Conservation (phyloP, 1,140 invertebrate genomes). For the Apolygus lucorum region DNA sequence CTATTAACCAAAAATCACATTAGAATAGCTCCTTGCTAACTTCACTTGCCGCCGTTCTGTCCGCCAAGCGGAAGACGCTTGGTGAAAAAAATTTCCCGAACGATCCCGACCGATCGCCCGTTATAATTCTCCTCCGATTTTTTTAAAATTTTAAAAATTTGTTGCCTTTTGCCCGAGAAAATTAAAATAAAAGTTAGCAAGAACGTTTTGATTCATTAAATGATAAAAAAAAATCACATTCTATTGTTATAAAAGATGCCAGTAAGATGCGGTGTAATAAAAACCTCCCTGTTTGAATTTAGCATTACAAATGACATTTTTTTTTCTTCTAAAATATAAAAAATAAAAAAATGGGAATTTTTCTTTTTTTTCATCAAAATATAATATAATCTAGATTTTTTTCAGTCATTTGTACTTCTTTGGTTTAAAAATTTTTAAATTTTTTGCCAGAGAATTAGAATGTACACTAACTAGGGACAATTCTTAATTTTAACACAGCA, state of each 20-base stretch:
- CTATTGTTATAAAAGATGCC: slow-evolving; percentile 20
- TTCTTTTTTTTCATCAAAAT: slow-evolving; percentile 27
- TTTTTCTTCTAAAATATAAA: slow-evolving; percentile 27
- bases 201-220: slow-evolving; percentile 17
- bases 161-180: background rate
- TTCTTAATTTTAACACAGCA: slow-evolving; percentile 30
- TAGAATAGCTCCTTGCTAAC: slow-evolving; percentile 24
- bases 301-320: slow-evolving; percentile 28
- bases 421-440: slow-evolving; percentile 27
- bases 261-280: slow-evolving; percentile 23
- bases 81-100: no score
- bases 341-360: slow-evolving; percentile 27
- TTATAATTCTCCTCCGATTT: background rate
- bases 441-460: slow-evolving; percentile 29
- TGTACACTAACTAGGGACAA: slow-evolving; percentile 27
- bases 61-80: no score
- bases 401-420: slow-evolving; percentile 30
- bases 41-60: background rate
- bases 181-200: slow-evolving; percentile 21
- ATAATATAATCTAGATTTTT: slow-evolving; percentile 30
- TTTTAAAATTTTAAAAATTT: background rate
- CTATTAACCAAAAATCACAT: slow-evolving; percentile 30
- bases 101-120: no score
- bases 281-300: slow-evolving; percentile 30
- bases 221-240: slow-evolving; percentile 24